These are phyloP conservation scores for Scolopax mira DNA, from an alignment of 2,113 vertebrate species.

Conservation along the genomic window DNA sequence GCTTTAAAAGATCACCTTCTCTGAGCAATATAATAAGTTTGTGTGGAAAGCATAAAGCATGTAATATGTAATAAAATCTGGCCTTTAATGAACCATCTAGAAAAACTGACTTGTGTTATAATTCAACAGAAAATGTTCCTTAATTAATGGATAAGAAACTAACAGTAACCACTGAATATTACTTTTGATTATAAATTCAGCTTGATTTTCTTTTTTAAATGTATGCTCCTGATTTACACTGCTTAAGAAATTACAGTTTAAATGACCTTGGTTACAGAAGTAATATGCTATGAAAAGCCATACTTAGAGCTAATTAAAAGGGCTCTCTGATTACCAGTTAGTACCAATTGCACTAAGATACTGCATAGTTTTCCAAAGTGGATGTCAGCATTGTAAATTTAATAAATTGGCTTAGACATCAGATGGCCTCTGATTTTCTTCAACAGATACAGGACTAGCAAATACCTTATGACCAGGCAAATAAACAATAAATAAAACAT, in stretches of 20 bases:
- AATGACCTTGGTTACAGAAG: slow-evolving; percentile 49
- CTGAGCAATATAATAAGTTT: slow-evolving; percentile 88
- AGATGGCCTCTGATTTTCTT: not conserved
- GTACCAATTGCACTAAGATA: not conserved
- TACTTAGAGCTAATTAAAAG: slow-evolving; percentile 35
- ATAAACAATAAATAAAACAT: not conserved
- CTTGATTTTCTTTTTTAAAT: slow-evolving; percentile 34
- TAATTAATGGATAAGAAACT: slow-evolving; percentile 72
- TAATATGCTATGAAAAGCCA: slow-evolving; percentile 29
- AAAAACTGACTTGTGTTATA: slow-evolving; percentile 72
- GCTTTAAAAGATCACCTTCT: slow-evolving; percentile 90
- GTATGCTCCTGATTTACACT: not conserved
- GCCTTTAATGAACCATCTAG: slow-evolving; percentile 89
- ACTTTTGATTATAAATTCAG: slow-evolving; percentile 25
- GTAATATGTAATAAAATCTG: slow-evolving; percentile 92
- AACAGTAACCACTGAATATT: not conserved
- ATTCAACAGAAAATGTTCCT: slow-evolving; percentile 64
- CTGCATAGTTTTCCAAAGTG: slow-evolving; percentile 3
- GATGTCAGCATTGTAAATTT: not conserved
- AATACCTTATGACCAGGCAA: not conserved
- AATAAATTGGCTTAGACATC: not conserved
- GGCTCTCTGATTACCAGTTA: not conserved
- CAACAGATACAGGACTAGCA: not conserved
- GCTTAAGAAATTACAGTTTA: slow-evolving; percentile 8
- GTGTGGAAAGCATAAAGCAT: slow-evolving; percentile 91